Conservation (phyloP, 2,888 invertebrate species). For the Orthosia cruda region DNA sequence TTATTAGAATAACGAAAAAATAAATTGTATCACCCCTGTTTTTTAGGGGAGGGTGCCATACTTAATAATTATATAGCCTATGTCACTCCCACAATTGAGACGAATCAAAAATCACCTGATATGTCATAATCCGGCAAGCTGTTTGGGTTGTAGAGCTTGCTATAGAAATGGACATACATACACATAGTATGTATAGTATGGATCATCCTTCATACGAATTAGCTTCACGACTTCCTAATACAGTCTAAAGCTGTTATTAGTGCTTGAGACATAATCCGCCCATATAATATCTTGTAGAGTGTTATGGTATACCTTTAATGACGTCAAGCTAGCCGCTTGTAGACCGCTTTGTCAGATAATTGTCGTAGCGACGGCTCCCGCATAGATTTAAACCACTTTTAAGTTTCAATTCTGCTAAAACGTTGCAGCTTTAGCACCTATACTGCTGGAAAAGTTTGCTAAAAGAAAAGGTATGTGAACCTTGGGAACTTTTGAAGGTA, state of each 20-base stretch:
- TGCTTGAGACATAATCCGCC: constrained; percentile 13
- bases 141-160: no score
- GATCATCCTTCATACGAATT: constrained; percentile 23
- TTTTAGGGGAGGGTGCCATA: no score
- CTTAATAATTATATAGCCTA: no score
- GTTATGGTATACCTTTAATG: constrained; percentile 21
- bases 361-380: neutral
- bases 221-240: neutral
- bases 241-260: neutral
- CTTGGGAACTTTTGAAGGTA: no score
- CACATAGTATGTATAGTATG: no score
- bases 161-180: no score
- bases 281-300: constrained; percentile 20
- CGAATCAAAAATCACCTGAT: no score
- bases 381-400: constrained; percentile 17
- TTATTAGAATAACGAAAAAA: no score
- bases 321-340: constrained; percentile 11
- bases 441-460: neutral
- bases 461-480: constrained; percentile 11
- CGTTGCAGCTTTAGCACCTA: neutral
- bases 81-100: no score
- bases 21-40: no score
- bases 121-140: no score
- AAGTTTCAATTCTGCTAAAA: constrained; percentile 15
- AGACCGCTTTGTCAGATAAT: constrained; percentile 34